These are phyloP conservation scores for Stictocephala bisonia DNA, from an alignment of 2,888 invertebrate species.

Conservation along the genomic window DNA sequence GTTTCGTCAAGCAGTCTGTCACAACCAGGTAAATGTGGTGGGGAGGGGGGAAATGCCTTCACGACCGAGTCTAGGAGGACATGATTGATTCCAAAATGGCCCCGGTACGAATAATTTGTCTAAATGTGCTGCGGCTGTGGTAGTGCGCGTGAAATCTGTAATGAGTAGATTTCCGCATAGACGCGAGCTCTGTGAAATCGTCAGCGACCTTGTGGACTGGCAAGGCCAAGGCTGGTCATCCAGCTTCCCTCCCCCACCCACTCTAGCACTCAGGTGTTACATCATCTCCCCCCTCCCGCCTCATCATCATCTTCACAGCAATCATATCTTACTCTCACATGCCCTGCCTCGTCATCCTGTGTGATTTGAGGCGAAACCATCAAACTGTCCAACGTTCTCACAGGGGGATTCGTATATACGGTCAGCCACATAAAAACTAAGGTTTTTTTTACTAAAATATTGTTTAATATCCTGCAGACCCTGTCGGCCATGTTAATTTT, in stretches of 20 bases:
- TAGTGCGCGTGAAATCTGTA: conserved; percentile 39
- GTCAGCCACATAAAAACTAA: too few relatives aligned
- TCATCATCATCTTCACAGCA: too few relatives aligned
- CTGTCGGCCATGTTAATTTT: too few relatives aligned
- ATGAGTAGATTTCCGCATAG: conserved; percentile 43
- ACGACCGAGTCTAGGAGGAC: conserved; percentile 12
- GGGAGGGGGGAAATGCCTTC: conserved; percentile 1
- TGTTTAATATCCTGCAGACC: too few relatives aligned
- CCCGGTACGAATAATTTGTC: conserved; percentile 33
- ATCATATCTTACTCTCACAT: too few relatives aligned
- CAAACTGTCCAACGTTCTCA: too few relatives aligned
- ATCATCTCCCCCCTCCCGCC: too few relatives aligned
- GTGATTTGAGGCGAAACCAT: too few relatives aligned
- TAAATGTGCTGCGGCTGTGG: conserved; percentile 31
- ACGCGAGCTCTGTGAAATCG: conserved; percentile 6
- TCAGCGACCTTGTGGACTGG: conserved; percentile 5
- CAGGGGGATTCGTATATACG: too few relatives aligned
- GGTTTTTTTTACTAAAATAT: too few relatives aligned
- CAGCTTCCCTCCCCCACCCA: background rate
- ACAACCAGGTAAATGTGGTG: background rate
- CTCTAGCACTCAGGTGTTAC: too few relatives aligned
- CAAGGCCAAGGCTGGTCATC: conserved; percentile 38
- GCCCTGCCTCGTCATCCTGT: too few relatives aligned
- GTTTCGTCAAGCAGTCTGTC: background rate
- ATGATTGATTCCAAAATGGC: conserved; percentile 30